Conservation (phyloP, 2,113 vertebrate species). For the Himantopus leucocephalus region DNA sequence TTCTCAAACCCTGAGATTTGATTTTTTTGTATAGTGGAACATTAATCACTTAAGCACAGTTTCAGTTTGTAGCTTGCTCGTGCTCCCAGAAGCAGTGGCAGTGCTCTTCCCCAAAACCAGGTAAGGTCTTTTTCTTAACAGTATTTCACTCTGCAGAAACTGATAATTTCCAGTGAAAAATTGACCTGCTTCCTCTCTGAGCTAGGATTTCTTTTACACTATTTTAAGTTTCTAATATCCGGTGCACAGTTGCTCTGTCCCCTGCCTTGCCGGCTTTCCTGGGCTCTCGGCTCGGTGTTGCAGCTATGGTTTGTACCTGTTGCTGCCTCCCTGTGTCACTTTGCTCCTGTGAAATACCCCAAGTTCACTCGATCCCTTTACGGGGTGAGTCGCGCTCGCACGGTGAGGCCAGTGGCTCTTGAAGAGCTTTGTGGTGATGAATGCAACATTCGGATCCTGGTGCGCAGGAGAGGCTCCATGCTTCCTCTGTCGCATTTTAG, state of each 20-base stretch:
- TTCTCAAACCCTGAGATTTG: neutral
- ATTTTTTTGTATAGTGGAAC: neutral
- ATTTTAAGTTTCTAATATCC: neutral
- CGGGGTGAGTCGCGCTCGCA: accelerated
- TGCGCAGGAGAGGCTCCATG: accelerated
- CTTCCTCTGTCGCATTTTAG: neutral
- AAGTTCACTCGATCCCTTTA: accelerated
- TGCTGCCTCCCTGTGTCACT: accelerated
- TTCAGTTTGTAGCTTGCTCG: neutral
- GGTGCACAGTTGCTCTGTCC: neutral
- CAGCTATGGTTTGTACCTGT: neutral
- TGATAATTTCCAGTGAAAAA: neutral
- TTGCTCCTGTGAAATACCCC: neutral
- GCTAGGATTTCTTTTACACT: neutral
- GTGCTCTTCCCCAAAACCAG: neutral
- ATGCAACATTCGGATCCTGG: neutral
- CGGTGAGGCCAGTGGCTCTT: neutral
- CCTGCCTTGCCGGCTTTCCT: neutral
- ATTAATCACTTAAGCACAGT: neutral
- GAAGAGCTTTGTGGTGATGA: neutral
- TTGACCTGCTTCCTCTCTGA: neutral
- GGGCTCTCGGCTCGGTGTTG: accelerated
- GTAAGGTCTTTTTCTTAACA: neutral
- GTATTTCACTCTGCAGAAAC: neutral
- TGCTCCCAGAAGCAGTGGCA: neutral